A percentile compares a stretch with the other conserved stretches of the same genome.
Evolutionary conservation across 1,140 invertebrate genomes (phyloP).

Genomic region (Drosophila subpulchrella): DNA sequence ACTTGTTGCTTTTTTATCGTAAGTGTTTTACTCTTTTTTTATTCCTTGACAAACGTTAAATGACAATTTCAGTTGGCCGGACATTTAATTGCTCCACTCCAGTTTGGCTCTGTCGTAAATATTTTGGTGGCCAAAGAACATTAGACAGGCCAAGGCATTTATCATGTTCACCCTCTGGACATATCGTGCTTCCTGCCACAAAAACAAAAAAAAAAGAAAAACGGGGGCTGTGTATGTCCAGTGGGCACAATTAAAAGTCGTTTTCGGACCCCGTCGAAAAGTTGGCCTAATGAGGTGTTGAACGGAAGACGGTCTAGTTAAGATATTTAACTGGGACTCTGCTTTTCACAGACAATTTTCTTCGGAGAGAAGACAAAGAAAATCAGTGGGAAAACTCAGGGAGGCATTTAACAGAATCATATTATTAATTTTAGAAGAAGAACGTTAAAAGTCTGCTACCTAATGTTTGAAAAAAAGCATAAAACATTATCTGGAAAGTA

Average conservation of each 20-base stretch:
- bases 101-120: slow-evolving; percentile 11
- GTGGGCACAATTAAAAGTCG: slow-evolving; percentile 74
- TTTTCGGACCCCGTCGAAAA: slow-evolving; percentile 56
- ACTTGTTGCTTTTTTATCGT: slow-evolving; percentile 30
- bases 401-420: slow-evolving; percentile 9
- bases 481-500: no score
- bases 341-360: slow-evolving; percentile 30
- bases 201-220: neutral
- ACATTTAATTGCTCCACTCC: slow-evolving; percentile 50
- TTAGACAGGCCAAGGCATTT: slow-evolving; percentile 57
- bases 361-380: slow-evolving; percentile 7
- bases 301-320: slow-evolving; percentile 67
- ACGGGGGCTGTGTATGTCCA: slow-evolving; percentile 48
- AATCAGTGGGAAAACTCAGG: slow-evolving; percentile 18
- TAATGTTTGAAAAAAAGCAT: no score
- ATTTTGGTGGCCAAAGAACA: slow-evolving; percentile 27
- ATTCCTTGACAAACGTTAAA: slow-evolving; percentile 58
- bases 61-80: slow-evolving; percentile 55
- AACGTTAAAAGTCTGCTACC: no score
- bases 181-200: slow-evolving; percentile 24
- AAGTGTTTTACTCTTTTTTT: slow-evolving; percentile 15
- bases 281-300: slow-evolving; percentile 69
- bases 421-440: neutral
- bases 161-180: slow-evolving; percentile 54
- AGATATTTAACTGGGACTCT: slow-evolving; percentile 45